Evolutionary conservation across 2,888 invertebrate genomes (phyloP), one percentile per base, ranked within the genome.

Genomic region (Stenichneumon culpator): DNA sequence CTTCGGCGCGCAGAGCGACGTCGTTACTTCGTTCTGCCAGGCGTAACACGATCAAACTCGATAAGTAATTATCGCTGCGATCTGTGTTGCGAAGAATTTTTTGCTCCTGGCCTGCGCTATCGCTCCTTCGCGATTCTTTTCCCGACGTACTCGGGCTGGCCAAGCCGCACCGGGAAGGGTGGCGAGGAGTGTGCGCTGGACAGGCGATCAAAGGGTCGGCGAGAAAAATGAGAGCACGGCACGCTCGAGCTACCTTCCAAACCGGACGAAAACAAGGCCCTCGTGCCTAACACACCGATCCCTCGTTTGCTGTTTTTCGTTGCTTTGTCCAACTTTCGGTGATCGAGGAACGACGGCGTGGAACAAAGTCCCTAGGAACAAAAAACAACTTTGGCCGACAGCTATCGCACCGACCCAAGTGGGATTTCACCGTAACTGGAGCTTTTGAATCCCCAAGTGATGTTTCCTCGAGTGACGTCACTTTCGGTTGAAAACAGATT

Each of bases 141-240:
- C 52, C 75, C 52, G 50, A 44, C 72, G 28, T 57, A 7, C 73
- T 60, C 50, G 57, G 50, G 16, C 57, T 65, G 44, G 50, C 47
- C n/a, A 73, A 74, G 63, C 82, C 28, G 79, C 69, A 78, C 78
- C 74, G 67, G 82, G 77, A 81, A 86, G 65, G 70, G 65, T 50
- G 69, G 32, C 57, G 44, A 70, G 63, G 54, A 74, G 57, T 47
- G 69, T 79, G 60, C 60, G 60, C 28, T 44, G 75, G 60, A 72
- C 70, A 52, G 69, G 72, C 73, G 87, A 88, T 88, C 88, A 88
- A 88, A 88, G 86, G 82, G 79, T 79, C 79, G 83, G 81, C 69
- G 86, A 85, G 88, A 87, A 88, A 84, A 87, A 86, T 86, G 86
- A 88, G 84, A 69, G 75, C 82, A 80, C 63, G 78, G 63, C 86